phyloP scores from a whole-genome alignment of 2,888 invertebrate species.

The Archips xylosteana region DNA sequence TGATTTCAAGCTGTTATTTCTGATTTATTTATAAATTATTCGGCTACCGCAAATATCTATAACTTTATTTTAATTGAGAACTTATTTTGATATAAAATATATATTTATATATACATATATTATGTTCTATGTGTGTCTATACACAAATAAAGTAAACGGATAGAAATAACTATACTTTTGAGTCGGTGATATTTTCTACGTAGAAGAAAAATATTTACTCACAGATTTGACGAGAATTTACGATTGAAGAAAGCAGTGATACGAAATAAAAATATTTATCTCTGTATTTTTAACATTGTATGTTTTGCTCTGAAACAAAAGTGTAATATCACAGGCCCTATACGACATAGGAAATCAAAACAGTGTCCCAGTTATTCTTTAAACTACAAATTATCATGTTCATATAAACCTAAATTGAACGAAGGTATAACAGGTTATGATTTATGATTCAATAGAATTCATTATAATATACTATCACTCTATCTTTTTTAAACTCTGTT shows the following conservation, averaged over 20 bases:
- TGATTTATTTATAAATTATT: no score
- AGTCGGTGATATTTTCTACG: neutral
- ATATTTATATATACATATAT: no score
- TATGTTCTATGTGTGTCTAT: no score
- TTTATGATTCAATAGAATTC: no score
- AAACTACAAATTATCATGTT: neutral
- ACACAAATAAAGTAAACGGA: neutral
- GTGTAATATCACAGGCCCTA: neutral
- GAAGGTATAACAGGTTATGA: no score
- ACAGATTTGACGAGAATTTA: neutral
- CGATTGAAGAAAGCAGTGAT: neutral
- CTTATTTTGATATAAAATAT: neutral
- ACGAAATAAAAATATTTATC: neutral
- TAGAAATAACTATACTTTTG: neutral
- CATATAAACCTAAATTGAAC: no score
- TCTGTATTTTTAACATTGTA: neutral
- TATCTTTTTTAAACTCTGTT: no score
- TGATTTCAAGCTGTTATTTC: no score
- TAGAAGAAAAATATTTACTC: slow-evolving; percentile 1
- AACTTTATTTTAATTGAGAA: neutral
- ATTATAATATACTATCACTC: no score
- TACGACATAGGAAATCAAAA: neutral
- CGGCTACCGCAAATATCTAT: no score
- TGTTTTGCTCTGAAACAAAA: neutral
- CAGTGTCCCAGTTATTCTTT: neutral